Evolutionary conservation across 2,797 vertebrate species (phyloP).

Genomic region (Oophaga sylvatica): DNA sequence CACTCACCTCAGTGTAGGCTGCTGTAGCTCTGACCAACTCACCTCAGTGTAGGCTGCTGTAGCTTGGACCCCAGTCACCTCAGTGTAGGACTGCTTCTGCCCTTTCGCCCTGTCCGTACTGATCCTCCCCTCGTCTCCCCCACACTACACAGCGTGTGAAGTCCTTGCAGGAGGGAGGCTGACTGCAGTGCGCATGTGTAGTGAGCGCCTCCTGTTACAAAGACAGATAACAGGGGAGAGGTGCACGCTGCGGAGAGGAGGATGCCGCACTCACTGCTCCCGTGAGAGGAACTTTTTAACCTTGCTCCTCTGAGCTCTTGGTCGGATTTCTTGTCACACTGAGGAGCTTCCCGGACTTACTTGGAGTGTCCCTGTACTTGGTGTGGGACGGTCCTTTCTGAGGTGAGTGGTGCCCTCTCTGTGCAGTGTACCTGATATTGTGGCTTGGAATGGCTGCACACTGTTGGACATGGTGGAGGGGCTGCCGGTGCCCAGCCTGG

Average conservation of each 20-base stretch:
- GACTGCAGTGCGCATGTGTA: conserved; percentile 38
- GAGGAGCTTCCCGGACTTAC: no score
- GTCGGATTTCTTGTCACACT: background rate
- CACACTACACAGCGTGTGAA: conserved; percentile 26
- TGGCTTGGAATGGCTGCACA: background rate
- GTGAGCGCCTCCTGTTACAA: conserved; percentile 33
- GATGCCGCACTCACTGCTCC: conserved; percentile 19
- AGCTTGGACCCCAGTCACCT: background rate
- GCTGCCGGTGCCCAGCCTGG: background rate
- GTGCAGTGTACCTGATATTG: background rate
- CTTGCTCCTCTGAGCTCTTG: no score
- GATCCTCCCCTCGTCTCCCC: conserved; percentile 30
- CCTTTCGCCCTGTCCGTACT: background rate
- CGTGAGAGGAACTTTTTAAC: background rate
- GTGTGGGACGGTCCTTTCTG: background rate
- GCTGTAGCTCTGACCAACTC: no score
- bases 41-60: no score
- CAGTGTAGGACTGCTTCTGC: background rate
- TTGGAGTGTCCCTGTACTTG: background rate
- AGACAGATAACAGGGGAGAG: conserved; percentile 34
- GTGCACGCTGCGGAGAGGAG: conserved; percentile 33
- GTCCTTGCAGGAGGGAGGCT: conserved; percentile 22
- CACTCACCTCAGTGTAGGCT: no score
- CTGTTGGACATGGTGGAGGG: background rate
- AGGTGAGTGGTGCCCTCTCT: conserved; percentile 33